Percentiles rank a stretch among this genome's conserved stretches.
Evolutionary conservation across 2,113 vertebrate genomes (phyloP).

Genomic region (Rhabdomys dilectus): DNA sequence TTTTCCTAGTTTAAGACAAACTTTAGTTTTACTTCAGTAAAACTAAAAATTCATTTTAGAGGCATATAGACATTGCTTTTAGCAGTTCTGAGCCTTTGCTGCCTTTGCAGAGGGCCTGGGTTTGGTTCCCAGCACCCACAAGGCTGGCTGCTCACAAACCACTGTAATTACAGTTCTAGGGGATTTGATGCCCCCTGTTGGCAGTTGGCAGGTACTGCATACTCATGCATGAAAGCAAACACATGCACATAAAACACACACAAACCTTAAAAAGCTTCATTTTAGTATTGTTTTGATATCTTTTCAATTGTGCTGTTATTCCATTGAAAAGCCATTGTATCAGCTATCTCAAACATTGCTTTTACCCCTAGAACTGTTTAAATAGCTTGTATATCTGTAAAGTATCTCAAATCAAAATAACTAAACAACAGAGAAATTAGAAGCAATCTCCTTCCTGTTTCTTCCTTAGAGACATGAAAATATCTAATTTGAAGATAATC

Average conservation of each 20-base stretch:
- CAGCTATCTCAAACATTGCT: not conserved
- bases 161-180: not conserved
- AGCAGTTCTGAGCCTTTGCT: not conserved
- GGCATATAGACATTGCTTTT: not conserved
- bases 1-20: not conserved
- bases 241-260: not conserved
- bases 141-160: not conserved
- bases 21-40: not conserved
- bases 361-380: slow-evolving; percentile 8
- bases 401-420: slow-evolving; percentile 53
- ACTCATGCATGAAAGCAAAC: too few relatives aligned
- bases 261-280: not conserved
- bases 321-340: not conserved
- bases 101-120: not conserved
- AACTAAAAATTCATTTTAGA: slow-evolving; percentile 9
- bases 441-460: not conserved
- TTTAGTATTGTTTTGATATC: not conserved
- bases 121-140: not conserved
- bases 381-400: slow-evolving; percentile 50
- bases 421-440: not conserved
- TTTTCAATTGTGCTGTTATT: slow-evolving; percentile 6
- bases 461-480: slow-evolving; percentile 28
- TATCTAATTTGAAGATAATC: not conserved
- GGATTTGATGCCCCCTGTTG: not conserved
- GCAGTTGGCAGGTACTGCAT: not conserved